phyloP scores from a whole-genome alignment of 2,113 vertebrate species.

The Embiotoca jacksoni region DNA sequence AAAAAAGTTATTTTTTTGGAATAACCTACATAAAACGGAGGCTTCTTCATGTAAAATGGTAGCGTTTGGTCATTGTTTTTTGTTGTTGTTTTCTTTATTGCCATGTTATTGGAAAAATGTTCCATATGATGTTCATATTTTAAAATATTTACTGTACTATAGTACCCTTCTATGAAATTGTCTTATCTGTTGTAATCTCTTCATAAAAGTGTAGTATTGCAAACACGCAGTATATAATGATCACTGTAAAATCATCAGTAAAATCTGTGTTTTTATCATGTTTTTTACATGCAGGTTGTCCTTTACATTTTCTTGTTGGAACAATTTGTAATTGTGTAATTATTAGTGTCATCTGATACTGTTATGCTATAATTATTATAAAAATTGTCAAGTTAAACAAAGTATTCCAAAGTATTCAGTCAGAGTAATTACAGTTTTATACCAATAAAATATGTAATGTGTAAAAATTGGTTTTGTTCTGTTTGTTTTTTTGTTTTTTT shows the following conservation, averaged over 20 bases:
- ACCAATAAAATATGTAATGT: conserved; percentile 39
- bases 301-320: conserved; percentile 14
- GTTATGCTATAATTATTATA: neutral
- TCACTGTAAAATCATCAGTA: conserved; percentile 19
- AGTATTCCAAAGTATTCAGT: conserved; percentile 3
- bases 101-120: conserved; percentile 40
- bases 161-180: conserved; percentile 5
- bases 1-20: conserved; percentile 14
- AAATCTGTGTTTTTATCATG: conserved; percentile 23
- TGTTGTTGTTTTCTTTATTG: conserved; percentile 1
- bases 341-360: neutral
- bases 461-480: neutral
- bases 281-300: conserved; percentile 28
- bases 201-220: conserved; percentile 21
- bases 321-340: conserved; percentile 21
- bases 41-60: conserved; percentile 10
- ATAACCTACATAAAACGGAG: neutral
- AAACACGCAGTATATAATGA: conserved; percentile 21
- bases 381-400: neutral
- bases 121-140: conserved; percentile 34
- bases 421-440: conserved; percentile 32
- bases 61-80: conserved; percentile 19
- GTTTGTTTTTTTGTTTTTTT: neutral
- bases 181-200: conserved; percentile 34
- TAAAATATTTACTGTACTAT: conserved; percentile 35